These are phyloP conservation scores for Phenacoccus solenopsis DNA, from an alignment of 1,140 invertebrate species.

Conservation along the genomic window DNA sequence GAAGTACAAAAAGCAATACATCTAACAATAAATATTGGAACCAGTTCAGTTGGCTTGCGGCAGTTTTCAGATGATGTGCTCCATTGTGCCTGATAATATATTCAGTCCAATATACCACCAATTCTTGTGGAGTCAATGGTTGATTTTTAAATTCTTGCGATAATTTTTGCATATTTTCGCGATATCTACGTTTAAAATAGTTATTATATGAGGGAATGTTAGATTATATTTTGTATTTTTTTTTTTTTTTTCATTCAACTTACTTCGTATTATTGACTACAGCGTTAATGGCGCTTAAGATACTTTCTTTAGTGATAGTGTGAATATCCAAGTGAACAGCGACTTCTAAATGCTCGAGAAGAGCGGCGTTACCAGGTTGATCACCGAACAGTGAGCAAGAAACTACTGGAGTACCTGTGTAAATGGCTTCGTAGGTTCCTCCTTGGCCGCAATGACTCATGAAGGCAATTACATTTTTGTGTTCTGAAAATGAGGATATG, in stretches of 20 bases:
- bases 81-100: conserved; percentile 37
- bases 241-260: too few species aligned
- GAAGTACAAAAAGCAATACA: conserved; percentile 12
- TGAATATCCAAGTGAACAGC: conserved; percentile 15
- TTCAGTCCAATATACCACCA: conserved; percentile 45
- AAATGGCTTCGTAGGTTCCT: conserved; percentile 42
- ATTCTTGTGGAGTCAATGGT: conserved; percentile 38
- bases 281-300: not conserved
- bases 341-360: conserved; percentile 5
- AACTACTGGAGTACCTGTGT: conserved; percentile 43
- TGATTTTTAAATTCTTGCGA: conserved; percentile 35
- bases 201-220: too few species aligned
- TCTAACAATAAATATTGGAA: conserved; percentile 17
- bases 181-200: conserved; percentile 21
- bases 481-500: too few species aligned
- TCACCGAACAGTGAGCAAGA: conserved; percentile 46
- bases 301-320: not conserved
- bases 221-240: too few species aligned
- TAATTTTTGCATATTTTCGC: conserved; percentile 14
- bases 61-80: conserved; percentile 23
- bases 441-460: conserved; percentile 49
- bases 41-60: not conserved
- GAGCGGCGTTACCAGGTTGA: conserved; percentile 30
- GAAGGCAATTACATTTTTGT: conserved; percentile 42
- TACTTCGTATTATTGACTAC: not conserved